Conservation (phyloP, 2,888 invertebrate species). For the Leptopterna dolabrata region DNA sequence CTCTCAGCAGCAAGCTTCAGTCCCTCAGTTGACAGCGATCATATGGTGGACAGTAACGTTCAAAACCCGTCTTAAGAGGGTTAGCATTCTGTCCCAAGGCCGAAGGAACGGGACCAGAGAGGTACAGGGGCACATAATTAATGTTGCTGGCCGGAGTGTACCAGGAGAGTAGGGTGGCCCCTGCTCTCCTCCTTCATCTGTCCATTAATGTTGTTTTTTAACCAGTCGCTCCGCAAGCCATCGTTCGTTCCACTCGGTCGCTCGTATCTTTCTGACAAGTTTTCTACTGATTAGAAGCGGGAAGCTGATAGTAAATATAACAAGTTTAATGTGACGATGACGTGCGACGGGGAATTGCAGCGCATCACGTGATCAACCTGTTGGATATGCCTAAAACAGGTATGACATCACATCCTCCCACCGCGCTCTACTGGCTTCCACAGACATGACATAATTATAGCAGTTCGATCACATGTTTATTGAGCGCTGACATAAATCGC, state of each 20-base stretch:
- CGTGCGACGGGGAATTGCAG: not conserved
- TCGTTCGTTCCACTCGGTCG: conserved; percentile 49
- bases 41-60: conserved; percentile 34
- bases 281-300: conserved; percentile 30
- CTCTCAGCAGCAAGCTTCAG: conserved; percentile 2
- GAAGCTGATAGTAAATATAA: not conserved
- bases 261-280: conserved; percentile 42
- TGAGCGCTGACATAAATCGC: too few relatives aligned
- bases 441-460: too few relatives aligned
- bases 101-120: conserved; percentile 47
- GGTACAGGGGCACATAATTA: conserved; percentile 51
- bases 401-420: conserved; percentile 40
- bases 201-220: conserved; percentile 53
- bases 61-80: conserved; percentile 35
- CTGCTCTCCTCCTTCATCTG: conserved; percentile 46
- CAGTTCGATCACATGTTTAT: too few relatives aligned
- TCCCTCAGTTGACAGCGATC: conserved; percentile 28
- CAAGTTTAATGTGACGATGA: conserved; percentile 14
- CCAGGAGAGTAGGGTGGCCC: conserved; percentile 49
- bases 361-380: conserved; percentile 6
- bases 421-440: not conserved
- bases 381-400: conserved; percentile 53
- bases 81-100: conserved; percentile 48
- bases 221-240: conserved; percentile 46
- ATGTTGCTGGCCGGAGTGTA: conserved; percentile 54